These are phyloP conservation scores for Meteorus sp. DNA, from an alignment of 1,140 invertebrate genomes.

Conservation along the genomic window DNA sequence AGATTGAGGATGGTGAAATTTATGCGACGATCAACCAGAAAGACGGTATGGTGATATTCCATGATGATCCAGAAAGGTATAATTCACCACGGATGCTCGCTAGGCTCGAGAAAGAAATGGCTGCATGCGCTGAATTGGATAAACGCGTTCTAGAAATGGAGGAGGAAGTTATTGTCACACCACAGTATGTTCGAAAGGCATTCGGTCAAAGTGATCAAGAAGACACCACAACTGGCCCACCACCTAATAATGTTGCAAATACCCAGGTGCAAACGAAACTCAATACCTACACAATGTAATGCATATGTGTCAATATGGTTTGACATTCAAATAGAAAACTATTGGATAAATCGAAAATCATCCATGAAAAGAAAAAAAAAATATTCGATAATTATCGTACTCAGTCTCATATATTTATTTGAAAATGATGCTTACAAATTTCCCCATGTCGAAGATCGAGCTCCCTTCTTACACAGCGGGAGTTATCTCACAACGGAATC, in stretches of 20 bases:
- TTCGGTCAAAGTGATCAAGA: conserved; percentile 66
- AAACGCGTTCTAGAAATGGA: conserved; percentile 89
- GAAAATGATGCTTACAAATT: not conserved
- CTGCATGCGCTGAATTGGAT: conserved; percentile 82
- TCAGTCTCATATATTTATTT: no score
- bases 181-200: conserved; percentile 80
- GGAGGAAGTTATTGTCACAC: conserved; percentile 90
- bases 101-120: conserved; percentile 86
- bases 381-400: no score
- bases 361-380: not conserved
- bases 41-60: conserved; percentile 97
- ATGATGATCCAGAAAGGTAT: conserved; percentile 95
- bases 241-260: conserved; percentile 59
- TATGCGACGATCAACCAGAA: conserved; percentile 97
- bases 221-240: conserved; percentile 61
- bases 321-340: no score
- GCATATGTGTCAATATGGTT: conserved; percentile 39
- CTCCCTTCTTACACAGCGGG: not conserved
- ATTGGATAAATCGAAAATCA: conserved; percentile 44
- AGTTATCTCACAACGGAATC: not conserved
- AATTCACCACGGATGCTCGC: conserved; percentile 85
- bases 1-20: conserved; percentile 98
- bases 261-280: conserved; percentile 52
- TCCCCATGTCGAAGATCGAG: not conserved
- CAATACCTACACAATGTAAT: conserved; percentile 57